Evolutionary conservation across 2,113 vertebrate species (phyloP).

Genomic region (Pachycephala philippinensis): DNA sequence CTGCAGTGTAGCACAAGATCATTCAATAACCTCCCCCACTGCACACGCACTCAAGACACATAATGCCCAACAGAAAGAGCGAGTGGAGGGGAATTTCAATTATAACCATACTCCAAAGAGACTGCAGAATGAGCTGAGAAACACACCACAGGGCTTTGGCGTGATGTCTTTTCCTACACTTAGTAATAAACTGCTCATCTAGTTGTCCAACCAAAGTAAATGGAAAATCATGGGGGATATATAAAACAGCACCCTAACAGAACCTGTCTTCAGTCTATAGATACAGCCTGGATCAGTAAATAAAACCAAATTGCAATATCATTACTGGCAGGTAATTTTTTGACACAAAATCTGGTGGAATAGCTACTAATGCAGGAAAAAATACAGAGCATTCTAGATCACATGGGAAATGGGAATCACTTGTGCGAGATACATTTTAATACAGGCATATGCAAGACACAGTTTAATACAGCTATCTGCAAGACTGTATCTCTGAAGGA

Average conservation of each 20-base stretch:
- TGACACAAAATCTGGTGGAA: background rate
- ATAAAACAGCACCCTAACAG: background rate
- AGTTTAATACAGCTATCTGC: background rate
- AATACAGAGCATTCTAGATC: background rate
- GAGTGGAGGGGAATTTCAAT: slow-evolving; percentile 7
- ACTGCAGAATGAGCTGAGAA: background rate
- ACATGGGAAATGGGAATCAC: background rate
- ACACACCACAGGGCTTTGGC: background rate
- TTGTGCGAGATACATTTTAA: background rate
- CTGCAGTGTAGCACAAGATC: slow-evolving; percentile 10
- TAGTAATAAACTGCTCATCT: background rate
- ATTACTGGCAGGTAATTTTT: background rate
- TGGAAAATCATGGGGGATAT: background rate
- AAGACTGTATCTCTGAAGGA: background rate
- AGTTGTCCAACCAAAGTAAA: background rate
- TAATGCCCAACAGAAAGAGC: background rate
- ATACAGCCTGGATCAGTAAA: background rate
- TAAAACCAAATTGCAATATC: background rate
- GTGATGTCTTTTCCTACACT: background rate
- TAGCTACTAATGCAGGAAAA: background rate
- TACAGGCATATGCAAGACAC: background rate
- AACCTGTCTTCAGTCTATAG: background rate
- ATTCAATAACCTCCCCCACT: background rate
- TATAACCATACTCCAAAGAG: background rate
- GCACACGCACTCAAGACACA: background rate